These are phyloP conservation scores for Myxocyprinus asiaticus DNA, from an alignment of 2,113 vertebrate species.

Conservation along the genomic window DNA sequence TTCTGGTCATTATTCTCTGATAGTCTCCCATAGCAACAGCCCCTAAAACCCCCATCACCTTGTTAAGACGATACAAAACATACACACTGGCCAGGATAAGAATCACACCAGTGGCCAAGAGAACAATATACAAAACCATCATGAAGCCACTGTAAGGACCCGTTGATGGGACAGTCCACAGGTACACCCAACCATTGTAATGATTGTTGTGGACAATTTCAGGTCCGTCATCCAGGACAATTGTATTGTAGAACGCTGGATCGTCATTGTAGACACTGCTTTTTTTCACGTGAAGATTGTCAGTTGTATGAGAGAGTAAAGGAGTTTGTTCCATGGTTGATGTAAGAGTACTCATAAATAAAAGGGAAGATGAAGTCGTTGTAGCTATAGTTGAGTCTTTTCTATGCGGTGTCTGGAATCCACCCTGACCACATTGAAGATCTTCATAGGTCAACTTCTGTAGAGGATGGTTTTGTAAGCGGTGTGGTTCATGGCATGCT, in stretches of 20 bases:
- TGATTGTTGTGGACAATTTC: constrained; percentile 75
- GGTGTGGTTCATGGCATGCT: constrained; percentile 58
- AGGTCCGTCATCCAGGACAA: constrained; percentile 63
- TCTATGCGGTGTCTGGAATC: neutral
- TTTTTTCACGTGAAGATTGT: neutral
- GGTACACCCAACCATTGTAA: constrained; percentile 77
- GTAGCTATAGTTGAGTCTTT: too few species aligned
- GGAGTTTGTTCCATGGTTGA: too few species aligned
- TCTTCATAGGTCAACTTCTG: constrained; percentile 55
- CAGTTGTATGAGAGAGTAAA: neutral
- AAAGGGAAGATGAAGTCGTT: too few species aligned
- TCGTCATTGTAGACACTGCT: neutral
- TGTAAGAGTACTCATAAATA: neutral
- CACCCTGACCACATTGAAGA: constrained; percentile 45
- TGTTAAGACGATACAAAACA: constrained; percentile 58
- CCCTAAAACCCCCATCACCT: constrained; percentile 46
- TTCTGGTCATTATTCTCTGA: constrained; percentile 26
- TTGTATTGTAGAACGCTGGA: constrained; percentile 45
- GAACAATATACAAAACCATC: constrained; percentile 67
- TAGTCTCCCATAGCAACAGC: neutral
- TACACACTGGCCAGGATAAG: constrained; percentile 62
- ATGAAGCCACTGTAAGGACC: constrained; percentile 64
- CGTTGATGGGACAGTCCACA: constrained; percentile 84
- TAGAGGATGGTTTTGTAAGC: constrained; percentile 47
- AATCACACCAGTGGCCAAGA: constrained; percentile 58